Base-by-base conservation (phyloP, 2,888 invertebrate species). In the Amphipyra berbera region DNA sequence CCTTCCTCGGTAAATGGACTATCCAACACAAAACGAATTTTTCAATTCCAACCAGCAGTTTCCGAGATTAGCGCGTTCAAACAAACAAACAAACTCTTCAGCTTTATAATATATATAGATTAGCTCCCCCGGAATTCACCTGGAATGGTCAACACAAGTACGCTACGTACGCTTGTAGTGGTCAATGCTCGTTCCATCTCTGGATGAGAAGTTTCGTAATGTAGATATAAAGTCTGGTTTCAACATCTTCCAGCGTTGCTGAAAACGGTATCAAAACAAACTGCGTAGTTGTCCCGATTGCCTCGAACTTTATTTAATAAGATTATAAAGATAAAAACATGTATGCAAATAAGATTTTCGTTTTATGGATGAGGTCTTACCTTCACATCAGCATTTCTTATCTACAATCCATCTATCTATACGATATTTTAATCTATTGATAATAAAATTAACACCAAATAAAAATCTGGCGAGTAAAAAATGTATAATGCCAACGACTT, bases 401-500 rank as follows among this genome's bases (percentile, higher is more conserved):
- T 72, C 73, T 49, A 3, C 27, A 47, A 47, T 38, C 12, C 6
- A 45, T 62, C 37, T 21, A 38, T 55, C 62, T 45, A 14, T 38
- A 45, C 0, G 38, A 27, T 13, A 15, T 61, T 68, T 7, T 30
- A 30, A 62, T 68, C 68, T 42, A 9, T 5, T 13, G 52, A 41
- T 58, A 54, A 68, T 41, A 53, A 59, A 63, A 57, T 59, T 50
- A 71, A 46, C 59, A 56, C 55, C n/a, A 37, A 54, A 54, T 41
- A 49, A 54, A 61, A 73, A 41, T 54, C 53, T 37, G 42, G 9
- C 45, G 45, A 41, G 0, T 21, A 46, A 37, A 52, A 40, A 46
- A 42, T 13, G 1, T 21, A 21, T 42, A 60, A 73, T 62, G 55
- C 40, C 15, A 49, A 61, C 15, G 45, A 70, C 55, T 64, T 70